Evolutionary conservation across 1,140 invertebrate genomes (phyloP), one percentile per base, ranked within the genome.

Genomic region (Drosophila willistoni): DNA sequence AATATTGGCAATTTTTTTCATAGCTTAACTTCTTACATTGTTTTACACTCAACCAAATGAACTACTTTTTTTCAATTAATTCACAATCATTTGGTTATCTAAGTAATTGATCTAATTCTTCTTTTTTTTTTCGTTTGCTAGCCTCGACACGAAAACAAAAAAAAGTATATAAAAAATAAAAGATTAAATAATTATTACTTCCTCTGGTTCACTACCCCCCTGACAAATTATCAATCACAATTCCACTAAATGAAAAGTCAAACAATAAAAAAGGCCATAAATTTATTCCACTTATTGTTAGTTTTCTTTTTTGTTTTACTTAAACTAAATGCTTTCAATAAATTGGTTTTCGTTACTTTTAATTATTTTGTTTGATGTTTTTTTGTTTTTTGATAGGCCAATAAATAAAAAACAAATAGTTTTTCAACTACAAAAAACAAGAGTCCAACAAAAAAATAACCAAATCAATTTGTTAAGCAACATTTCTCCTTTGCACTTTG

Each of bases 401-500:
- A 57, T 54, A 61, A 54, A 81, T 74, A 59, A 60, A 63, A 34
- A 62, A 44, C 34, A 64, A 67, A 65, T 62, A 9, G n/a, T 71
- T 57, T 77, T 81, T 14, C 42, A 51, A 68, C 17, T 22, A 76
- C 41, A 72, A 34, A 69, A 83, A 79, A 79, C 4, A 51, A 51
- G 10, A 13, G 12, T 13, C 25, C 25, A 29, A 29, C 34, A 36
- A 39, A 39, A 13, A 39, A 39, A 39, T 39, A 13, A 39, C 36
- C 17, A 69, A 65, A 64, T 42, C 29, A 57, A 22, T 29, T 63
- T 44, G 74, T 81, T 80, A 60, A 67, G 69, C 54, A 70, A 70
- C 75, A 70, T 44, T 75, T 75, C 59, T n/a, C 60, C 69, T 64
- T 42, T 64, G 44, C 55, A 71, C 44, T 77, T 81, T 79, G 75